Base-by-base conservation (phyloP, 2,797 vertebrate species). In the Otolemur crassicaudatus region DNA sequence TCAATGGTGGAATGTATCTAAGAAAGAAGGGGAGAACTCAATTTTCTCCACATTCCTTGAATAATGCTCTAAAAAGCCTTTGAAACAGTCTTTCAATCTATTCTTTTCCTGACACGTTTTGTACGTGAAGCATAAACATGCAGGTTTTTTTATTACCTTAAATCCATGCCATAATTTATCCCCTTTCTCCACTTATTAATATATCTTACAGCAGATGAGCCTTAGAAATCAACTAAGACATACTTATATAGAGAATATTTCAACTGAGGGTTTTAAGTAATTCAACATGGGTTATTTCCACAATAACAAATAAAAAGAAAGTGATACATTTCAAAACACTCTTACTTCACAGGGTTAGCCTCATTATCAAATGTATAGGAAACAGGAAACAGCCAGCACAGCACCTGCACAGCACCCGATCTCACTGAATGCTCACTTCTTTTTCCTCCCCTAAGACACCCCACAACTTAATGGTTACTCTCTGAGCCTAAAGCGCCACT, bases 1-100 rank as follows among this genome's bases (percentile, higher is more conserved):
- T 99, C 97, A 99, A 90, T 0, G 99, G 99, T 81, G 99, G 99
- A 98, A 99, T 98, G 96, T 99, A 99, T 95, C 99, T 99, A 97
- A 91, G 95, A 98, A 96, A 93, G 72, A 61, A 93, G n/a, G 91
- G 69, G 73, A 83, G 83, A 92, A 8, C 53, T 96, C 75, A 94
- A 4, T 96, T 80, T 65, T 79, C 63, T 46, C 53, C 56, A 79
- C 2, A 27, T n/a, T 92, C 63, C 13, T 73, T 73, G 43, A 94
- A 81, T 3, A 58, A 76, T 7, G 19, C 49, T n/a, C 29, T n/a
- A 19, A 67, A 84, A 86, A 77, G 6, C 17, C 43, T 61, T 37
- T 14, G 7, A 63, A 63, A 31, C 69, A 87, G 31, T 60, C 70
- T 94, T 93, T 72, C 56, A 73, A 83, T 11, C 43, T 86, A 43